Base-by-base conservation (phyloP, 2,888 invertebrate species). In the Xiphydria camelus region DNA sequence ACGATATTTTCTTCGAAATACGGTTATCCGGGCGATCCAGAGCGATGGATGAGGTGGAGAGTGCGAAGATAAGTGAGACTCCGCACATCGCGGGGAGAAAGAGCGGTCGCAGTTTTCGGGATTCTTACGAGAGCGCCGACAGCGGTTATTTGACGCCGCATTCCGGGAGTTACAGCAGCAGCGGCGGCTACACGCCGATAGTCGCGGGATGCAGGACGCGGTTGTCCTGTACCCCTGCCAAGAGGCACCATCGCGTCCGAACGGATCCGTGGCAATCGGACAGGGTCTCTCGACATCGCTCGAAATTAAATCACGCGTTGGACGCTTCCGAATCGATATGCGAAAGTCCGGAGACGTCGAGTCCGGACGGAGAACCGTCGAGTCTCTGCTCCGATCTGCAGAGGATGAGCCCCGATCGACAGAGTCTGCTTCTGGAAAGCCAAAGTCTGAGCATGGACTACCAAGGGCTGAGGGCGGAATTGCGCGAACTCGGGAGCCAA, bases 131-230 rank as follows among this genome's bases (percentile, higher is more conserved):
- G 37, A 62, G 58, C 23, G 41, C 43, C 6, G 67, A 70, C 44
- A 68, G 67, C 31, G 70, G 70, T 19, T 70, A 70, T 35, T 29
- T 62, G 31, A 67, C 65, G 15, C 61, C 68, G n/a, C 60, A 57
- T 10, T 63, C 65, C 1, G n/a, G n/a, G n/a, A n/a, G n/a, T n/a
- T n/a, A n/a, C n/a, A n/a, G n/a, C n/a, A n/a, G n/a, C n/a, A n/a
- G n/a, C n/a, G 55, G 53, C 15, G 47, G 40, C 5, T 49, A 49
- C 9, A 59, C 61, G 1, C 55, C 63, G 19, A 34, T 52, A 4
- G 17, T 46, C 3, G 15, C 54, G 4, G 52, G 56, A 20, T 56
- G 51, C 46, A 48, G 57, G 9, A 41, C 59, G 1, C 51, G 49
- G 12, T 10, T 7, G 6, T 37, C 39, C 21, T 22, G 35, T 4